Conservation (phyloP, 2,797 vertebrate genomes). For the Liparis tanakae region DNA sequence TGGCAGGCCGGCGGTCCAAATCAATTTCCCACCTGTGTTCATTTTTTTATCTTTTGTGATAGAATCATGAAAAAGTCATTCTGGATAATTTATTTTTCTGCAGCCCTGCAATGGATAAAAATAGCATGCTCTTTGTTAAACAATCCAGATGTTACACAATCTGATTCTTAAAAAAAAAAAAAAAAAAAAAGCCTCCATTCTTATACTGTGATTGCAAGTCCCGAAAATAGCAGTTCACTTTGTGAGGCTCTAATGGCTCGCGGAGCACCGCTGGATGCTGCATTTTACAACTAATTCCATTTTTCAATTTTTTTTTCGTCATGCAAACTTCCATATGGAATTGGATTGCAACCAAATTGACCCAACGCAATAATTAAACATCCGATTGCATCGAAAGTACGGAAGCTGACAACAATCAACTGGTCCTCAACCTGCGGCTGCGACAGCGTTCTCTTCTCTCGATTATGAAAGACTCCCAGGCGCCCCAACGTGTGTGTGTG, state of each 20-base stretch:
- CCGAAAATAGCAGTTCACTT: slow-evolving; percentile 38
- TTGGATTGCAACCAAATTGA: slow-evolving; percentile 1
- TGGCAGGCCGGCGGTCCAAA: slow-evolving; percentile 62
- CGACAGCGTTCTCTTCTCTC: background rate
- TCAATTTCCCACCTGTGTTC: slow-evolving; percentile 74
- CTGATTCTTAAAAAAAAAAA: slow-evolving; percentile 20
- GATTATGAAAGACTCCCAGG: background rate
- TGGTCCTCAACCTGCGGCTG: slow-evolving; percentile 5
- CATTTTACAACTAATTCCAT: slow-evolving; percentile 2
- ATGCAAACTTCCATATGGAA: slow-evolving; percentile 12
- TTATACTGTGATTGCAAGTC: slow-evolving; percentile 27
- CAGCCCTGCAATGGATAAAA: slow-evolving; percentile 46
- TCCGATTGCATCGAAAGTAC: background rate
- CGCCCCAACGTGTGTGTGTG: too few species aligned
- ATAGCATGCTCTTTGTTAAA: slow-evolving; percentile 62
- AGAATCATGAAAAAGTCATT: slow-evolving; percentile 78
- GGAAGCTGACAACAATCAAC: background rate
- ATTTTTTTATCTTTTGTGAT: slow-evolving; percentile 73
- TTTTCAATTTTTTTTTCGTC: slow-evolving; percentile 15
- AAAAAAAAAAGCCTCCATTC: slow-evolving; percentile 11
- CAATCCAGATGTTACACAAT: slow-evolving; percentile 46
- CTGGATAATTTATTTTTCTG: slow-evolving; percentile 33
- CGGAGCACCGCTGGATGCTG: slow-evolving; percentile 5
- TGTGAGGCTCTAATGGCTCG: slow-evolving; percentile 16
- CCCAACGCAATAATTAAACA: background rate